phyloP scores from a whole-genome alignment of 2,113 vertebrate species.

The Sinocyclocheilus anshuiensis region DNA sequence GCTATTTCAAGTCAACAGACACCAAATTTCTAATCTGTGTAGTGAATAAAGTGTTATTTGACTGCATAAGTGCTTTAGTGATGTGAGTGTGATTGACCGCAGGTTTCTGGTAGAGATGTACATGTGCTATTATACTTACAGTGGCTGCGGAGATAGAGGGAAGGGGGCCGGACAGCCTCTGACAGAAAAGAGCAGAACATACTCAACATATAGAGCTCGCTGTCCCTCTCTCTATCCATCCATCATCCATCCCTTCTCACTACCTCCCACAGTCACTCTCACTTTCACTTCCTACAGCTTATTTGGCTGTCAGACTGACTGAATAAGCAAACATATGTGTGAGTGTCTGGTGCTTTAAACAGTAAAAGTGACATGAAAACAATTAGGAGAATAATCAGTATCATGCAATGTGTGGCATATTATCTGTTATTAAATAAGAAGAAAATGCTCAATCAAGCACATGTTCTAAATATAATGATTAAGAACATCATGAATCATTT shows the following conservation, averaged over 20 bases:
- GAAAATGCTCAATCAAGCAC: too few relatives aligned
- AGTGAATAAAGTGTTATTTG: not conserved
- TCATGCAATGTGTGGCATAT: too few relatives aligned
- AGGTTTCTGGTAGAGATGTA: not conserved
- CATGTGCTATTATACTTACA: slow-evolving; percentile 53
- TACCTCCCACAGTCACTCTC: slow-evolving; percentile 26
- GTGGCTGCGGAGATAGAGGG: slow-evolving; percentile 55
- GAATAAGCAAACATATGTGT: slow-evolving; percentile 17
- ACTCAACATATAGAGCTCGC: slow-evolving; percentile 51
- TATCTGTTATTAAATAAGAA: too few relatives aligned
- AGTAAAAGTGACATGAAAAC: not conserved
- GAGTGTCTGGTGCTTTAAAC: not conserved
- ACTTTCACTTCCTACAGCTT: slow-evolving; percentile 21
- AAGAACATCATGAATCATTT: too few relatives aligned
- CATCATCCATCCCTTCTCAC: slow-evolving; percentile 24
- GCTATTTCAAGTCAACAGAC: not conserved
- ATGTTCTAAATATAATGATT: too few relatives aligned
- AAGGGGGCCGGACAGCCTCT: slow-evolving; percentile 52
- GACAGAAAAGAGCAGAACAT: slow-evolving; percentile 58
- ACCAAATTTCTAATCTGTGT: not conserved
- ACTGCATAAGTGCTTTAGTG: not conserved
- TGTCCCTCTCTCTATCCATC: slow-evolving; percentile 30
- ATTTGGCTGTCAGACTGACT: not conserved
- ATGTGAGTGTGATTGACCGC: not conserved
- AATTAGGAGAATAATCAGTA: too few relatives aligned